Percentiles rank a stretch among this genome's conserved stretches.
These are phyloP conservation scores for Margaritifera margaritifera DNA, from an alignment of 2,888 invertebrate genomes.

Conservation along the genomic window DNA sequence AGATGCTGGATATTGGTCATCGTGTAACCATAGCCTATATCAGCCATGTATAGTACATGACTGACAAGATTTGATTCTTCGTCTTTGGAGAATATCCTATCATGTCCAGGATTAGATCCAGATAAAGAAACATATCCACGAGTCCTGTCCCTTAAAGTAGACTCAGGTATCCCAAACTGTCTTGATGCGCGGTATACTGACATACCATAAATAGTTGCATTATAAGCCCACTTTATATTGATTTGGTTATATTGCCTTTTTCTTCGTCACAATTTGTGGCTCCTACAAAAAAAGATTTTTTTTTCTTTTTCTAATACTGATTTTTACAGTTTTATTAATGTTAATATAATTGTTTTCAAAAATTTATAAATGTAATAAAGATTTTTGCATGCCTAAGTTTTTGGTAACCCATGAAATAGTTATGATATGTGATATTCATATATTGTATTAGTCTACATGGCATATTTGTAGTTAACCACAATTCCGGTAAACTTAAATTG, in stretches of 20 bases:
- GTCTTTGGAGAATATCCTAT: constrained; percentile 1
- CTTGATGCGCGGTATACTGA: constrained; percentile 13
- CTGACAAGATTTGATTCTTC: constrained; percentile 10
- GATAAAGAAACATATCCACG: background rate
- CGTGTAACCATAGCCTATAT: constrained; percentile 18
- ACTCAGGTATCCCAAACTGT: constrained; percentile 10
- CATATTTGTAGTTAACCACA: too few species aligned
- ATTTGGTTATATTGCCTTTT: background rate
- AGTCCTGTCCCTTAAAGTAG: constrained; percentile 14
- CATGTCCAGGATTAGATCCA: constrained; percentile 3
- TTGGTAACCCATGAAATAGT: too few species aligned
- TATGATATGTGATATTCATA: too few species aligned
- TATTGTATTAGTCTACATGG: too few species aligned
- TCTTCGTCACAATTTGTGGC: background rate
- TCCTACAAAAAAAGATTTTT: too few species aligned
- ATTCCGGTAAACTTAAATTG: too few species aligned
- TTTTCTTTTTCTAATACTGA: too few species aligned
- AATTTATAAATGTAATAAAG: too few species aligned
- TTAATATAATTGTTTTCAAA: too few species aligned
- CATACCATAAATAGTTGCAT: constrained; percentile 6
- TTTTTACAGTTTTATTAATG: too few species aligned
- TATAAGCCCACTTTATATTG: background rate
- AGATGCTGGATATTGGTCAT: constrained; percentile 9
- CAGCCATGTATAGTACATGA: constrained; percentile 15
- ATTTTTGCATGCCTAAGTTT: too few species aligned